Percentiles rank a stretch among this genome's conserved stretches.
These are phyloP conservation scores for Anomalospiza imberbis DNA, from an alignment of 2,797 vertebrate genomes.

Conservation along the genomic window DNA sequence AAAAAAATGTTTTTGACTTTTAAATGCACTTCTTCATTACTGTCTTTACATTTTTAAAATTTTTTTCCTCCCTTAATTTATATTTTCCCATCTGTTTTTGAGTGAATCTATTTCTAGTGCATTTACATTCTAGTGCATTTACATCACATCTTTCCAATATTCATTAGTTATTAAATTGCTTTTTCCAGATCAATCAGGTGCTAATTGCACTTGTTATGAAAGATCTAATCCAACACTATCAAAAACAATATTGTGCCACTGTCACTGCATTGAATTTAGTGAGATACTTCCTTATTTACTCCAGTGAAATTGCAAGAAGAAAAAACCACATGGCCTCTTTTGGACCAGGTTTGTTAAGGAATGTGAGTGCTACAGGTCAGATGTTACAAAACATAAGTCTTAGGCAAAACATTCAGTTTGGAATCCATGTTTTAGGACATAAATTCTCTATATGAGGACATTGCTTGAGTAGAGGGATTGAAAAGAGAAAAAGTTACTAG, in stretches of 20 bases:
- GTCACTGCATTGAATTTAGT: background rate
- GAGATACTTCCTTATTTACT: background rate
- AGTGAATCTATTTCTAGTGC: background rate
- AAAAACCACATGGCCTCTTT: background rate
- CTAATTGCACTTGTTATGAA: background rate
- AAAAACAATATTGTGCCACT: rapidly evolving
- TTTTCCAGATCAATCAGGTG: background rate
- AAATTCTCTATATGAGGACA: background rate
- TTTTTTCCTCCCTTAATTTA: background rate
- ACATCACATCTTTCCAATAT: background rate
- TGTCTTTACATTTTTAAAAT: background rate
- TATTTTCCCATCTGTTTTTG: background rate
- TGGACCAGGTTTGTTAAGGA: background rate
- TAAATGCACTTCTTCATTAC: background rate
- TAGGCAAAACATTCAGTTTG: background rate
- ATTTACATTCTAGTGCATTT: background rate
- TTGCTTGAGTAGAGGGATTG: background rate
- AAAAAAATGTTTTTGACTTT: background rate
- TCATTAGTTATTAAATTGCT: slow-evolving; percentile 9
- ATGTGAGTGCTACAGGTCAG: background rate
- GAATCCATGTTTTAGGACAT: background rate
- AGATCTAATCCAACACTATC: background rate
- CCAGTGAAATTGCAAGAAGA: background rate
- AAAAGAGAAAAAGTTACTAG: background rate
- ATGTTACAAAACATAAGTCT: background rate